Percentiles rank a stretch among this genome's conserved stretches.
These are phyloP conservation scores for Setophaga kirtlandii DNA, from an alignment of 2,113 vertebrate species.

Conservation along the genomic window DNA sequence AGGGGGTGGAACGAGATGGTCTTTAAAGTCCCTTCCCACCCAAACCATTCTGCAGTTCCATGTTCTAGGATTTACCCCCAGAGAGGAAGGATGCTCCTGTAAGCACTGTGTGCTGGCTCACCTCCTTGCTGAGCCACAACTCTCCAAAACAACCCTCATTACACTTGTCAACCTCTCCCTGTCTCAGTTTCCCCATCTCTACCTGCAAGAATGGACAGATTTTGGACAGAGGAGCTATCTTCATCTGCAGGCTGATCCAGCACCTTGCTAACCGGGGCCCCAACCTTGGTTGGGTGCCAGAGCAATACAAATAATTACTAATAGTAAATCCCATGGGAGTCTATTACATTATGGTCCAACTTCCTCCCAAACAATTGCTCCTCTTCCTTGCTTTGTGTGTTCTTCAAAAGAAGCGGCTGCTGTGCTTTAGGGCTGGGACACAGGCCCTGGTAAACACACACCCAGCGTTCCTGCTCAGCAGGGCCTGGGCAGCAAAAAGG, in stretches of 20 bases:
- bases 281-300: slow-evolving; percentile 29
- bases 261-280: background rate
- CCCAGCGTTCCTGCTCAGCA: slow-evolving; percentile 25
- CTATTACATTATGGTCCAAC: slow-evolving; percentile 43
- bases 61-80: background rate
- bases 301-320: slow-evolving; percentile 65
- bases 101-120: background rate
- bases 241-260: background rate
- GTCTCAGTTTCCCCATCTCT: background rate
- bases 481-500: slow-evolving; percentile 9
- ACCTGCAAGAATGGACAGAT: background rate
- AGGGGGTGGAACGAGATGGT: fast-evolving
- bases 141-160: background rate
- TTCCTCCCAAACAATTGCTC: slow-evolving; percentile 68
- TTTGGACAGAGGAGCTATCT: background rate
- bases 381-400: slow-evolving; percentile 68
- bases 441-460: slow-evolving; percentile 33
- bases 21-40: background rate
- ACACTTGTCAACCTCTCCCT: background rate
- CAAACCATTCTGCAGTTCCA: background rate
- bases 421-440: slow-evolving; percentile 55
- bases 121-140: background rate
- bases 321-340: slow-evolving; percentile 34
- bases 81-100: background rate
- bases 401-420: slow-evolving; percentile 66